Conservation (phyloP, 2,888 invertebrate species). For the Acanthopleura granulata region DNA sequence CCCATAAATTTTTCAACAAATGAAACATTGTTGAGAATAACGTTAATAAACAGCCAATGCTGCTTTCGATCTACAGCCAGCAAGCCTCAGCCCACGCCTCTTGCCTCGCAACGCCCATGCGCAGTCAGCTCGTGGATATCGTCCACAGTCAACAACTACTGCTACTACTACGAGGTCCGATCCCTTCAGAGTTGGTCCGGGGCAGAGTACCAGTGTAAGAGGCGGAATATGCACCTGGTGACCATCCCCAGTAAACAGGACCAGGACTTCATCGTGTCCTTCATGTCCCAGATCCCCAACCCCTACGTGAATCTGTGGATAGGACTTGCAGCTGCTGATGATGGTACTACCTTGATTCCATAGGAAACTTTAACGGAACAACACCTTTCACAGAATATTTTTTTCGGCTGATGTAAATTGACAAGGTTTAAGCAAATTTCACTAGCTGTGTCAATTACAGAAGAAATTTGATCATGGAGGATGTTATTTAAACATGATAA, state of each 20-base stretch:
- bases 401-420: too few species aligned
- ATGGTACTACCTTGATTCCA: too few species aligned
- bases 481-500: too few species aligned
- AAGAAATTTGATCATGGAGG: too few species aligned
- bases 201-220: background rate
- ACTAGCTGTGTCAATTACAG: too few species aligned
- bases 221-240: background rate
- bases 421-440: too few species aligned
- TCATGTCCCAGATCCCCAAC: background rate
- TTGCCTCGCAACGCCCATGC: background rate
- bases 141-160: conserved; percentile 1
- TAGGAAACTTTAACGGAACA: too few species aligned
- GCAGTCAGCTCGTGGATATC: background rate
- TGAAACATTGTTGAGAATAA: too few species aligned
- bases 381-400: too few species aligned
- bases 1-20: too few species aligned
- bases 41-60: too few species aligned
- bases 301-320: background rate
- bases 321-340: background rate
- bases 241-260: background rate
- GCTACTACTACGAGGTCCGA: background rate
- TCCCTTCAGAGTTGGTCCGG: background rate
- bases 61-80: background rate
- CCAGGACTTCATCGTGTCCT: background rate
- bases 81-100: background rate